Conservation (phyloP, 2,888 invertebrate species). For the Agriopis leucophaearia region DNA sequence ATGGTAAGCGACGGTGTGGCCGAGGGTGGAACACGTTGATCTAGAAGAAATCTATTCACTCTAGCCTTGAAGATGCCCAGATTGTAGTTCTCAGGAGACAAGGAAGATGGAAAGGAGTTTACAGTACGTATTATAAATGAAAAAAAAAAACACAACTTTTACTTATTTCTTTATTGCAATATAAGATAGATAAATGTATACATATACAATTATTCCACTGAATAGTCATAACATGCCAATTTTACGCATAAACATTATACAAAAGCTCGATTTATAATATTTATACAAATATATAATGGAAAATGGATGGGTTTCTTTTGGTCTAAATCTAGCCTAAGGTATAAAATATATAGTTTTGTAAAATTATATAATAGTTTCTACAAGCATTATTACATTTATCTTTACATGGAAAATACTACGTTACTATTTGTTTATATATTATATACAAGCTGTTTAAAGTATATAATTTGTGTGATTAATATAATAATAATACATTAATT, state of each 20-base stretch:
- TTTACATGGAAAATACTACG: conserved; percentile 42
- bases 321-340: conserved; percentile 73
- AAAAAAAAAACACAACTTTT: conserved; percentile 13
- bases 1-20: no score
- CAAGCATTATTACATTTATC: conserved; percentile 37
- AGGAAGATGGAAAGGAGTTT: no score
- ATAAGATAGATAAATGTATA: conserved; percentile 38
- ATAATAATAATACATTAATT: background rate
- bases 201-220: conserved; percentile 38
- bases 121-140: no score
- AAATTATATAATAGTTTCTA: conserved; percentile 51
- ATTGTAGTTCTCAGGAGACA: no score
- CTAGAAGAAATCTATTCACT: no score
- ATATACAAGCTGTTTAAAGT: conserved; percentile 30
- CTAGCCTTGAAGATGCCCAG: no score
- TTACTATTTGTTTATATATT: conserved; percentile 8
- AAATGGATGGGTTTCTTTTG: conserved; percentile 68
- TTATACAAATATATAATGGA: conserved; percentile 49
- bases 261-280: conserved; percentile 47
- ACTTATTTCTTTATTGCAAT: conserved; percentile 43
- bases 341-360: conserved; percentile 43
- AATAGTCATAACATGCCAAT: conserved; percentile 35
- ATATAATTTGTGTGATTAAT: background rate
- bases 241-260: conserved; percentile 40
- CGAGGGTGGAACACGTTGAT: no score